Conservation (phyloP, 1,140 invertebrate species). For the Heliconius hewitsoni region DNA sequence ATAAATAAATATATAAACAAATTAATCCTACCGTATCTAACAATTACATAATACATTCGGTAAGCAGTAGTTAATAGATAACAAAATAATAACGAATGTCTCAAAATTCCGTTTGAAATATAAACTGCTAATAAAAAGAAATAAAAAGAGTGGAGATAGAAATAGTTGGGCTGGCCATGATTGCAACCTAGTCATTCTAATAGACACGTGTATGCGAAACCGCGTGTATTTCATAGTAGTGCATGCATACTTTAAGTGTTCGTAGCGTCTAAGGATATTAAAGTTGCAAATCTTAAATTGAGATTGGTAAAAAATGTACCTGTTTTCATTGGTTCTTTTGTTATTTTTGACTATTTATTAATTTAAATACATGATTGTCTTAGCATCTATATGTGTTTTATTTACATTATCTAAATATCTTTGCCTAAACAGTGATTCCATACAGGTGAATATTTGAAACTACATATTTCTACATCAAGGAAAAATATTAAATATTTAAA, state of each 20-base stretch:
- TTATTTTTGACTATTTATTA: conserved; percentile 81
- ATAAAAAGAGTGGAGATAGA: background rate
- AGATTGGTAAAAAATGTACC: conserved; percentile 78
- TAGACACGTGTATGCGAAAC: conserved; percentile 62
- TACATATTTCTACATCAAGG: too few species aligned
- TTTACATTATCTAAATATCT: conserved; percentile 30
- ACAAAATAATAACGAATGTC: background rate
- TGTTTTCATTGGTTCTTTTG: conserved; percentile 79
- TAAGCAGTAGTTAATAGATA: conserved; percentile 8
- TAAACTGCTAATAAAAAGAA: background rate
- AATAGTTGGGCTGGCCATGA: conserved; percentile 45
- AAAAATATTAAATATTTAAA: background rate
- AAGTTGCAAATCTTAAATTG: conserved; percentile 70
- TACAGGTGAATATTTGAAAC: too few species aligned
- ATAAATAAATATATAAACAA: background rate
- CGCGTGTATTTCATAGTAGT: conserved; percentile 73
- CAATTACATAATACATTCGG: background rate
- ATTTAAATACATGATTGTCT: conserved; percentile 78
- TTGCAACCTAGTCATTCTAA: conserved; percentile 79
- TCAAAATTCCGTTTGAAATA: background rate
- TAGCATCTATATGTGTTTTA: conserved; percentile 69
- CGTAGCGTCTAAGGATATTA: conserved; percentile 77
- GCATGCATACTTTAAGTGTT: conserved; percentile 79
- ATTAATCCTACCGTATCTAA: background rate
- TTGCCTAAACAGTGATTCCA: too few species aligned